A percentile compares a stretch with the other conserved stretches of the same genome.
Conservation (phyloP, 2,113 vertebrate species). For the Barnardius zonarius region DNA sequence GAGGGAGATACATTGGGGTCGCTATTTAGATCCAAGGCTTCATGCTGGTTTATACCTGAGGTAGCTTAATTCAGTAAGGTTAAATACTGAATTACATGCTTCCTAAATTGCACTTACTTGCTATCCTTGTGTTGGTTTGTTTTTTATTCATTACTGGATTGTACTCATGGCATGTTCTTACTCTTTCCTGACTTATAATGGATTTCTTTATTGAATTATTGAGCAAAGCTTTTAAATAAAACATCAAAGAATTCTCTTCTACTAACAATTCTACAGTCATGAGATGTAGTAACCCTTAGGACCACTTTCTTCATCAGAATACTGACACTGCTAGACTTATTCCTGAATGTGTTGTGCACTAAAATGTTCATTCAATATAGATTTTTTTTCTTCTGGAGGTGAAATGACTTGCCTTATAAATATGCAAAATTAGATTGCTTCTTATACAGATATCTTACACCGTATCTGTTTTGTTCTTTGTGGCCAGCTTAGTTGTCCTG, state of each 20-base stretch:
- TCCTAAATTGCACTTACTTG: not conserved
- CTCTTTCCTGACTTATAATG: constrained; percentile 54
- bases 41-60: not conserved
- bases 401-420: constrained; percentile 25
- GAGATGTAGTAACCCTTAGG: constrained; percentile 37
- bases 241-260: constrained; percentile 58
- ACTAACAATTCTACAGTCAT: constrained; percentile 37
- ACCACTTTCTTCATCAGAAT: constrained; percentile 42
- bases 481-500: not conserved
- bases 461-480: not conserved
- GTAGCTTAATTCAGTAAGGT: not conserved
- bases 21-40: not conserved
- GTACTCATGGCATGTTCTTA: constrained; percentile 25
- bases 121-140: not conserved
- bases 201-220: constrained; percentile 69
- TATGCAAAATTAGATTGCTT: not conserved
- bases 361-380: not conserved
- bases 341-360: not conserved
- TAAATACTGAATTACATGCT: not conserved
- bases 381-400: not conserved
- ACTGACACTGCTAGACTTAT: not conserved
- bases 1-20: not conserved
- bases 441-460: not conserved
- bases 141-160: constrained; percentile 32
- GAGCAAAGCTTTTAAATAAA: constrained; percentile 68